A percentile compares a stretch with the other conserved stretches of the same genome.
Evolutionary conservation across 2,888 invertebrate species (phyloP).

Genomic region (Autographa pulchrina): DNA sequence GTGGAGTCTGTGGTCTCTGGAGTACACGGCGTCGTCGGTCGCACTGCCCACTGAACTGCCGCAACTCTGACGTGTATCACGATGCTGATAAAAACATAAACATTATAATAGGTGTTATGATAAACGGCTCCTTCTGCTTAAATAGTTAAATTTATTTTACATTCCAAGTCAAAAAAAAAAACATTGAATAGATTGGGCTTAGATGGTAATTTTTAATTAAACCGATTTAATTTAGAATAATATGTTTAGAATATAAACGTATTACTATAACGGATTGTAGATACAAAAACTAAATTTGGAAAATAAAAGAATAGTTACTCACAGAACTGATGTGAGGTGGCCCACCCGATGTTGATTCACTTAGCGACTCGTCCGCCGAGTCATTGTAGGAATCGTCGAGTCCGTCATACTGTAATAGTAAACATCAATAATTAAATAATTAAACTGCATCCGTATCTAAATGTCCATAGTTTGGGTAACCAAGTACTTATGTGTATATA

Average conservation of each 20-base stretch:
- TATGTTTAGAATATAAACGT: too few species aligned
- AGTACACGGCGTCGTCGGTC: slow-evolving; percentile 82
- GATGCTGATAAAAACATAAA: slow-evolving; percentile 63
- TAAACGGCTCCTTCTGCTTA: too few species aligned
- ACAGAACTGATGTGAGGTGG: slow-evolving; percentile 80
- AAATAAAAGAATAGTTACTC: slow-evolving; percentile 56
- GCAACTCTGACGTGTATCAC: slow-evolving; percentile 84
- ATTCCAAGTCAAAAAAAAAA: too few species aligned
- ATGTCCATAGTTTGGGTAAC: too few species aligned
- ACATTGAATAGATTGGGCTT: too few species aligned
- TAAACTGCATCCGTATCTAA: too few species aligned
- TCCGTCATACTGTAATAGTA: slow-evolving; percentile 91
- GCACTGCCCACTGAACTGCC: slow-evolving; percentile 85
- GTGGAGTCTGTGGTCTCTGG: slow-evolving; percentile 80
- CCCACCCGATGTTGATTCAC: slow-evolving; percentile 89
- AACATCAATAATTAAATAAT: neutral
- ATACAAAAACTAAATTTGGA: neutral
- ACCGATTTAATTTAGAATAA: too few species aligned
- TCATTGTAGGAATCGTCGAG: slow-evolving; percentile 93
- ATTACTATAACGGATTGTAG: too few species aligned
- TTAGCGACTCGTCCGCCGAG: slow-evolving; percentile 88
- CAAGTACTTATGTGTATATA: too few species aligned
- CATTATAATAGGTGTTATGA: neutral
- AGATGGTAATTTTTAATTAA: too few species aligned
- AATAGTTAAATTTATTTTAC: too few species aligned